A percentile compares a stretch with the other conserved stretches of the same genome.
These are phyloP conservation scores for Oostethus manadensis DNA, from an alignment of 2,113 vertebrate genomes.

Conservation along the genomic window DNA sequence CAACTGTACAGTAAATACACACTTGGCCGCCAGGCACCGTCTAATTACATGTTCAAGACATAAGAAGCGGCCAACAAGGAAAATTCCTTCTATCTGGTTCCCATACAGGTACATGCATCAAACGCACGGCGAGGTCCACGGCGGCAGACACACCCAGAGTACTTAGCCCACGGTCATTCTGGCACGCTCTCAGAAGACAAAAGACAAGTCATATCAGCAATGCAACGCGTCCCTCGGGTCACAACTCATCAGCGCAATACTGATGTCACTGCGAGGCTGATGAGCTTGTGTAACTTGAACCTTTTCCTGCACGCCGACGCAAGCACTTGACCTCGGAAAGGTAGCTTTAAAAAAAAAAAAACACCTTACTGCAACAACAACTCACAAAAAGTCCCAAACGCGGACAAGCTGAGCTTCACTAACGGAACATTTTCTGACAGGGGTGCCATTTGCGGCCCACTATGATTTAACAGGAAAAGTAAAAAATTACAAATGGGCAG, in stretches of 20 bases:
- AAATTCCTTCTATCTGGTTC: background rate
- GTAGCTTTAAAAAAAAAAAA: no score
- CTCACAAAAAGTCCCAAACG: no score
- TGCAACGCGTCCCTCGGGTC: slow-evolving; percentile 7
- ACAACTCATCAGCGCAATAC: slow-evolving; percentile 1
- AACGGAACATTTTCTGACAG: no score
- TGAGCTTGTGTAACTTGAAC: background rate
- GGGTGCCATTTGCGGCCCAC: no score
- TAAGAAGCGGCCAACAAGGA: background rate
- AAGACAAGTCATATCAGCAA: slow-evolving; percentile 9
- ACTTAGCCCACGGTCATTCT: slow-evolving; percentile 9
- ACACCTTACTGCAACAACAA: no score
- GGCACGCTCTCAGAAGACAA: slow-evolving; percentile 4
- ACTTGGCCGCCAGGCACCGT: background rate
- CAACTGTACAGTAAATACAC: background rate
- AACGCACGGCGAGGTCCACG: background rate
- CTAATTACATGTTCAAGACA: background rate
- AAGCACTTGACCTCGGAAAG: no score
- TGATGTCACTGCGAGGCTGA: background rate
- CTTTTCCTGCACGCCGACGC: background rate
- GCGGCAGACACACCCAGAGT: background rate
- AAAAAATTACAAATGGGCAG: no score
- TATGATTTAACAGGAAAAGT: no score
- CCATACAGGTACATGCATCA: background rate
- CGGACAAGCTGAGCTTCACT: no score